Evolutionary conservation across 92 coral and sea anemone genomes (phyloP).

Genomic region (Zoanthus gigantus): DNA sequence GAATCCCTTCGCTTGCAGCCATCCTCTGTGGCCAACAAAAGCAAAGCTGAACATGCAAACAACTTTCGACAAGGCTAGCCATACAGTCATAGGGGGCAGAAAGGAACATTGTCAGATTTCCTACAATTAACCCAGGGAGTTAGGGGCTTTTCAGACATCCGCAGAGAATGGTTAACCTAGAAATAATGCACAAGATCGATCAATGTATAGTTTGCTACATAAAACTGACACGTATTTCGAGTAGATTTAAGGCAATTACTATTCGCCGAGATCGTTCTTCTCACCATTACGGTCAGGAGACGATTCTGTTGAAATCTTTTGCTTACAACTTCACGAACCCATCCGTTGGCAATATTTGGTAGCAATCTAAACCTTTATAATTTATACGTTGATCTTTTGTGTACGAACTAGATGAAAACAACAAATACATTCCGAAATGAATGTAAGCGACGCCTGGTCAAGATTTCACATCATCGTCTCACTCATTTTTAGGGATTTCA

Average conservation of each 20-base stretch:
- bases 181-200: neutral
- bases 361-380: no score
- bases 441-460: constrained; percentile 42
- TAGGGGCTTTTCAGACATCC: constrained; percentile 30
- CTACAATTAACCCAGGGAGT: constrained; percentile 34
- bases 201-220: neutral
- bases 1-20: constrained; percentile 51
- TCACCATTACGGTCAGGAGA: constrained; percentile 57
- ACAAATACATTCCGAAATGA: constrained; percentile 20
- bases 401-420: neutral
- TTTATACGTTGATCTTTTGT: neutral
- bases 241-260: constrained; percentile 4
- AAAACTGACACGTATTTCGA: neutral
- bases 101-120: constrained; percentile 36
- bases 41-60: neutral
- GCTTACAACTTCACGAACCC: neutral
- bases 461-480: constrained; percentile 35
- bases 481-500: no score
- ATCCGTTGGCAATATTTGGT: neutral
- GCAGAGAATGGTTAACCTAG: no score
- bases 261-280: neutral
- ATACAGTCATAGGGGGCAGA: constrained; percentile 35
- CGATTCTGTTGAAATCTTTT: constrained; percentile 17
- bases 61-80: neutral
- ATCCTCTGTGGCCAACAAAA: constrained; percentile 18